Evolutionary conservation across 2,113 vertebrate genomes (phyloP), one percentile per base, ranked within the genome.

Genomic region (Mesocricetus auratus): DNA sequence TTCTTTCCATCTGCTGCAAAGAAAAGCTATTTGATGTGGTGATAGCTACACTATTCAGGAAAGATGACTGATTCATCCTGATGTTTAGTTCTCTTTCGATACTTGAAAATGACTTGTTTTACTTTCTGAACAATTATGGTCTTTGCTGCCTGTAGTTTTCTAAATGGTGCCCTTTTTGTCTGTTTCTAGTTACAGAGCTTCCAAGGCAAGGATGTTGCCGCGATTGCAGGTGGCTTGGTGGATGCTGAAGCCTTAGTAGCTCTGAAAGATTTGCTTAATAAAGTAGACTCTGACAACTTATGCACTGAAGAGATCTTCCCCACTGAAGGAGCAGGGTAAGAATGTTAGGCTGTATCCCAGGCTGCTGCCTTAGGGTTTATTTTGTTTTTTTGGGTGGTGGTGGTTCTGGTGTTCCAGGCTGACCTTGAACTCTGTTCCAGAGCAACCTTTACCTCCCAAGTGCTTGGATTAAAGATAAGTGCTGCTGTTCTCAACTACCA

Each of bases 261-360:
- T 86, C 99, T 99, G 96, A 99, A 99, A 98, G 99, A 99, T 96
- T 98, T 99, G 45, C 97, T 99, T 94, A 99, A 99, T 89, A 99
- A 98, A 98, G 97, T 99, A 53, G 98, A 99, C 98, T 99, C 99
- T 7, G 99, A 99, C n/a, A 98, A 11, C 0, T 98, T 99, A 5
- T 99, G 99, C 98, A 99, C 99, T 0, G 99, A 99, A 98, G 99
- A 99, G 97, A 89, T 99, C 88, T 99, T 99, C 97, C 99, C 99
- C 17, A 99, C 99, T 94, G 96, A 98, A 7, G 99, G 99, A 89
- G 99, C 99, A 92, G 99, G 99, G 99, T 99, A 96, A 99, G 98
- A 58, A 56, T 13, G 12, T 56, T 39, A 75, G 73, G 66, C 86
- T 50, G 47, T 58, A 19, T 10, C 69, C 11, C 47, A 69, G 13